phyloP scores from a whole-genome alignment of 2,888 invertebrate species.

The Dyspetes luteomarginatus region DNA sequence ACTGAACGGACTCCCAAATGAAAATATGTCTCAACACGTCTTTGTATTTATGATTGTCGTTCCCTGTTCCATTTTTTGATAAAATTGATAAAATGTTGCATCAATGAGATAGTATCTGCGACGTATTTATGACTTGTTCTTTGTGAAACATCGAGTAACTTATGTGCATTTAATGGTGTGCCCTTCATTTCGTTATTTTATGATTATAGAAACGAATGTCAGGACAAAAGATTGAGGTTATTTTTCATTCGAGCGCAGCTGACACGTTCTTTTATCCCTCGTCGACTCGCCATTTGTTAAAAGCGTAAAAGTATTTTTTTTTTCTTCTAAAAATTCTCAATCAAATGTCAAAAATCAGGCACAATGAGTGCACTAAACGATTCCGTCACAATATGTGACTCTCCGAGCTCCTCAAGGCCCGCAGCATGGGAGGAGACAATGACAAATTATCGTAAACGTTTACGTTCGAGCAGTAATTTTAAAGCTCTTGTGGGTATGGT shows the following conservation, averaged over 20 bases:
- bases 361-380: constrained; percentile 61
- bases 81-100: too few species aligned
- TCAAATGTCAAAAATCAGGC: background rate
- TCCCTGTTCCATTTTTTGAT: background rate
- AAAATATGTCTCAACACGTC: too few species aligned
- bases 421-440: background rate
- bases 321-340: background rate
- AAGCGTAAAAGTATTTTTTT: background rate
- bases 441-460: constrained; percentile 45
- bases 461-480: constrained; percentile 21
- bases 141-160: background rate
- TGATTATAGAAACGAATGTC: background rate
- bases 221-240: background rate
- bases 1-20: too few species aligned
- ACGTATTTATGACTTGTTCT: background rate
- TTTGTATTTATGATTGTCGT: background rate
- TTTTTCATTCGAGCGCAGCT: background rate
- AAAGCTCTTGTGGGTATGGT: constrained; percentile 38
- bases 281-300: background rate
- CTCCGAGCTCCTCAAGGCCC: constrained; percentile 42
- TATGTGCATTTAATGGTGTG: too few species aligned
- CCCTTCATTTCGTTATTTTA: background rate
- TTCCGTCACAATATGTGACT: constrained; percentile 65
- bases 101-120: too few species aligned
- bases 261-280: background rate